Evolutionary conservation across 2,113 vertebrate genomes (phyloP).

Genomic region (Zosterops japonicus): DNA sequence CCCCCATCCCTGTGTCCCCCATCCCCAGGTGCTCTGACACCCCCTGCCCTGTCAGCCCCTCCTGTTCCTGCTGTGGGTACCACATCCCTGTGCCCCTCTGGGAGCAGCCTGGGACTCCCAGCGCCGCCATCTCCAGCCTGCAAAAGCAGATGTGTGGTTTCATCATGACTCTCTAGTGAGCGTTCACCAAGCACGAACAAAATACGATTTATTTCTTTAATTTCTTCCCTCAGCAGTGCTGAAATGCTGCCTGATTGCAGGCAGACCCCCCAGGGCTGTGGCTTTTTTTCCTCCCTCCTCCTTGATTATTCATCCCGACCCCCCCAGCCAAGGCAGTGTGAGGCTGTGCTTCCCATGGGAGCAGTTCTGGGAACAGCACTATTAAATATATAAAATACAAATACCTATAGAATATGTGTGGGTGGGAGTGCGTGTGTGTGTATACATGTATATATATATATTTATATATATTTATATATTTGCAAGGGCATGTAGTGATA

Average conservation of each 20-base stretch:
- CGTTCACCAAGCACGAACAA: background rate
- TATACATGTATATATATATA: fast-evolving
- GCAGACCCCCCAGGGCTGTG: background rate
- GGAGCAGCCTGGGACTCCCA: background rate
- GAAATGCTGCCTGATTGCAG: background rate
- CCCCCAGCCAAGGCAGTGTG: background rate
- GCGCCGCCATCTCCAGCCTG: background rate
- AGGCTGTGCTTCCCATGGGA: background rate
- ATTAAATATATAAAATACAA: background rate
- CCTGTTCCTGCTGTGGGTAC: background rate
- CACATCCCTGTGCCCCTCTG: background rate
- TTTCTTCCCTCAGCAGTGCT: background rate
- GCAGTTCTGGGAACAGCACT: background rate
- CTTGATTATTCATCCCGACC: background rate
- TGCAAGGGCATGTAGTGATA: background rate
- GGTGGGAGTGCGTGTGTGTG: background rate
- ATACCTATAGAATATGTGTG: background rate
- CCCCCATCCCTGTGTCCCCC: background rate
- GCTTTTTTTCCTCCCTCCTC: background rate
- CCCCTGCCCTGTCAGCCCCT: background rate
- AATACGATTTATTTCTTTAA: slow-evolving; percentile 38
- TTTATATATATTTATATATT: background rate
- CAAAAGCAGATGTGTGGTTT: background rate
- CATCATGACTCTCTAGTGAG: background rate
- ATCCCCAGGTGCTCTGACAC: background rate